Percentiles rank a stretch among this genome's conserved stretches.
These are phyloP conservation scores for Schizothorax lantsangensis DNA, from an alignment of 2,797 vertebrate genomes.

Conservation along the genomic window DNA sequence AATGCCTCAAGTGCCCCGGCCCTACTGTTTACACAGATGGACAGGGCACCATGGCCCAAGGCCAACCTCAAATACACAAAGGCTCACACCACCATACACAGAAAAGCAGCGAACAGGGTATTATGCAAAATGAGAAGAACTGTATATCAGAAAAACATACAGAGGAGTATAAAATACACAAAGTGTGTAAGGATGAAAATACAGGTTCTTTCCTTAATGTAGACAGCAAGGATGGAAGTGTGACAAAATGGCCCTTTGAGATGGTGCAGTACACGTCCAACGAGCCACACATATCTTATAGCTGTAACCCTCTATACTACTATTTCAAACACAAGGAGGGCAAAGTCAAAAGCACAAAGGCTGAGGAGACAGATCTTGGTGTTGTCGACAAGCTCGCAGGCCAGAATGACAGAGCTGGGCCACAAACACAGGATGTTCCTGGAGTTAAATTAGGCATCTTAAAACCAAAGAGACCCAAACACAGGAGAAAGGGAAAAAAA, in stretches of 20 bases:
- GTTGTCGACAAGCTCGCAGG: slow-evolving; percentile 73
- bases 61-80: slow-evolving; percentile 41
- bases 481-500: slow-evolving; percentile 70
- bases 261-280: slow-evolving; percentile 90
- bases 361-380: slow-evolving; percentile 27
- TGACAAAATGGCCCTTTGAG: slow-evolving; percentile 89
- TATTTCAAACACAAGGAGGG: slow-evolving; percentile 78
- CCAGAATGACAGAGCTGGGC: slow-evolving; percentile 70
- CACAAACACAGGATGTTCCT: slow-evolving; percentile 76
- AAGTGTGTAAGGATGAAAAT: slow-evolving; percentile 27
- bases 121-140: slow-evolving; percentile 51
- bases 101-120: slow-evolving; percentile 37
- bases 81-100: slow-evolving; percentile 26
- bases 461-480: slow-evolving; percentile 84
- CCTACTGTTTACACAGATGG: slow-evolving; percentile 63
- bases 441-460: slow-evolving; percentile 77
- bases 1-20: slow-evolving; percentile 50
- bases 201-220: slow-evolving; percentile 81
- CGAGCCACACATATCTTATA: slow-evolving; percentile 90
- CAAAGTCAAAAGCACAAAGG: slow-evolving; percentile 61
- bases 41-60: slow-evolving; percentile 38
- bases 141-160: slow-evolving; percentile 59
- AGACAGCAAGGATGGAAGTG: slow-evolving; percentile 85
- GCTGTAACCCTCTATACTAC: slow-evolving; percentile 88
- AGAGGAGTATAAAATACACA: slow-evolving; percentile 61